Conservation (phyloP, 2,888 invertebrate genomes). For the Diplolepis rosae region DNA sequence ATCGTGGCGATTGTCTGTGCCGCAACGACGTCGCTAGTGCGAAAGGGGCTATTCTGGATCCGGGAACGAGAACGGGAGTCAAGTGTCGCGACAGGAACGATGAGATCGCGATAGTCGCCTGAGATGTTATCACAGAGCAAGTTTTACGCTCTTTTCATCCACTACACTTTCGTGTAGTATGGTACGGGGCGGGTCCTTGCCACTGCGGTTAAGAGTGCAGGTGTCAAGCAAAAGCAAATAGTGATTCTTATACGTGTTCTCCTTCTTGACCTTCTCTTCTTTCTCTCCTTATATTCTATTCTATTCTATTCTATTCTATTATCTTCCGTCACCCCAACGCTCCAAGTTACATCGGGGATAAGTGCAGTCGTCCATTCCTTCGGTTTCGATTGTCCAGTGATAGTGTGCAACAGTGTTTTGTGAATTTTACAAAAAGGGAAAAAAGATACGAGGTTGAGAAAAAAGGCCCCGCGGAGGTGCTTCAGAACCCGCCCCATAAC, state of each 20-base stretch:
- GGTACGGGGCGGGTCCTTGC: constrained; percentile 68
- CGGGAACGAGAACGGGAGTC: constrained; percentile 43
- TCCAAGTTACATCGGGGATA: constrained; percentile 13
- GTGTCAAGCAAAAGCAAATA: constrained; percentile 36
- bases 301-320: not conserved
- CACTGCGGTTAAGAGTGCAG: constrained; percentile 56
- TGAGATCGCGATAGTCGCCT: constrained; percentile 45
- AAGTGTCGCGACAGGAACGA: constrained; percentile 31
- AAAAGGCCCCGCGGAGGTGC: constrained; percentile 45
- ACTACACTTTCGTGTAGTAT: constrained; percentile 71
- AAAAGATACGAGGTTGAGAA: constrained; percentile 30
- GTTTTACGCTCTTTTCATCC: constrained; percentile 71
- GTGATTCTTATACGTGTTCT: constrained; percentile 30
- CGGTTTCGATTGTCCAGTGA: constrained; percentile 7
- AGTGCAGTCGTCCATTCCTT: constrained; percentile 4
- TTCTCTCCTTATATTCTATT: too few relatives aligned
- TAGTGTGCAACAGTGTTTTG: constrained; percentile 34
- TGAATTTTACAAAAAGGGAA: constrained; percentile 30
- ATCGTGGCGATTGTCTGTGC: constrained; percentile 16
- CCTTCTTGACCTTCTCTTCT: constrained; percentile 15
- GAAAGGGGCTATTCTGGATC: constrained; percentile 37
- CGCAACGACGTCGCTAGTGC: constrained; percentile 32
- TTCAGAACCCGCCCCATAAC: constrained; percentile 52
- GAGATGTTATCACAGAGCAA: constrained; percentile 71
- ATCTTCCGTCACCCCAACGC: not conserved